Conservation (phyloP, 2,113 vertebrate genomes). For the Glaucidium brasilianum region DNA sequence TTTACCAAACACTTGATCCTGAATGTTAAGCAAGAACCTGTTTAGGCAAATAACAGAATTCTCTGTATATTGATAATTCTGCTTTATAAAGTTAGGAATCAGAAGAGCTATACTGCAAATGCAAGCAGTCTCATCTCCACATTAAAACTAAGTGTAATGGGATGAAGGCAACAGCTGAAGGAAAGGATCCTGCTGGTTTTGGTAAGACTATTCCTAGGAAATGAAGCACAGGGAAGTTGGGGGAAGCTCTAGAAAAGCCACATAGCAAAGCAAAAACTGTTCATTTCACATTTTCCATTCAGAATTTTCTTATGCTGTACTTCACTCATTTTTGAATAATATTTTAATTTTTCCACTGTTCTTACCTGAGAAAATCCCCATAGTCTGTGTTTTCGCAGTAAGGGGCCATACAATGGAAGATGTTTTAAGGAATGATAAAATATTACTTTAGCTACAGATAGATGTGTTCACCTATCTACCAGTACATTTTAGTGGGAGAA, state of each 20-base stretch:
- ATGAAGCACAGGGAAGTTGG: neutral
- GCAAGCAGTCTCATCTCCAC: neutral
- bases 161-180: neutral
- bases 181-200: neutral
- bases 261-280: neutral
- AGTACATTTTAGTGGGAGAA: neutral
- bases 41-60: neutral
- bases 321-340: neutral
- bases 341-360: neutral
- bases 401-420: accelerated
- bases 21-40: neutral
- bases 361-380: neutral
- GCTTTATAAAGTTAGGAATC: neutral
- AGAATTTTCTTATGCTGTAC: neutral
- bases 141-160: neutral
- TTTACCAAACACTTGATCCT: neutral
- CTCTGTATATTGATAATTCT: neutral
- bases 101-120: neutral
- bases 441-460: neutral
- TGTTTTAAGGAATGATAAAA: neutral
- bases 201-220: neutral
- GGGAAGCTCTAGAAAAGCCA: neutral
- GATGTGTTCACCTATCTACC: neutral
- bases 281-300: neutral
- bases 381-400: neutral